Conservation (phyloP, 1,140 invertebrate genomes). For the Aphis gossypii region DNA sequence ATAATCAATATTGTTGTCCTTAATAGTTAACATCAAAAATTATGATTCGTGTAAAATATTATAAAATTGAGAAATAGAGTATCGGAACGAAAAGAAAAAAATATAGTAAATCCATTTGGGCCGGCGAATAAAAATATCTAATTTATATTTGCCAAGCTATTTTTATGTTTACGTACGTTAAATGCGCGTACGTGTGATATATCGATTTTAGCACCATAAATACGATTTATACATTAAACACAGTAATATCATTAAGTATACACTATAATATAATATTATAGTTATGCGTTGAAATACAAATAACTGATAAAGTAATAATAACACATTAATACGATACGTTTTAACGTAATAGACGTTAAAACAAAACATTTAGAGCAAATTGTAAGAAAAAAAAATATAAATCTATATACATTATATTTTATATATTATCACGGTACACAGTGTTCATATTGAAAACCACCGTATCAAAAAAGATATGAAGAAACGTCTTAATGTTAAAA, state of each 20-base stretch:
- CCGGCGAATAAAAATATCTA: neutral
- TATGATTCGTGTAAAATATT: neutral
- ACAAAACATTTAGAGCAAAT: neutral
- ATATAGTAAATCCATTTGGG: neutral
- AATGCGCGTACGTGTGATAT: neutral
- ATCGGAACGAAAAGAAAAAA: neutral
- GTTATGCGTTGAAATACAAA: neutral
- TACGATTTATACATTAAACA: neutral
- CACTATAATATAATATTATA: neutral
- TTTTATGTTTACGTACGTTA: neutral
- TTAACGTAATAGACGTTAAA: neutral
- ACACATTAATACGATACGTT: neutral
- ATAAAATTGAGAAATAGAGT: neutral
- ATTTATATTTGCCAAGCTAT: neutral
- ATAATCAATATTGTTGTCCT: neutral
- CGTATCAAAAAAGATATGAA: slow-evolving; percentile 14
- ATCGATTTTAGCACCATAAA: slow-evolving; percentile 49
- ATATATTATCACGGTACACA: neutral
- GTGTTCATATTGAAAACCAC: neutral
- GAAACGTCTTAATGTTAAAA: neutral
- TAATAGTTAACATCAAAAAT: neutral
- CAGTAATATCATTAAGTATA: neutral
- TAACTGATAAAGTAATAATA: neutral
- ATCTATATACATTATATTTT: neutral
- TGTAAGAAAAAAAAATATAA: neutral